Percentiles rank a stretch among this genome's conserved stretches.
phyloP scores from a whole-genome alignment of 2,888 invertebrate species.

The Sarcophaga rosellei region DNA sequence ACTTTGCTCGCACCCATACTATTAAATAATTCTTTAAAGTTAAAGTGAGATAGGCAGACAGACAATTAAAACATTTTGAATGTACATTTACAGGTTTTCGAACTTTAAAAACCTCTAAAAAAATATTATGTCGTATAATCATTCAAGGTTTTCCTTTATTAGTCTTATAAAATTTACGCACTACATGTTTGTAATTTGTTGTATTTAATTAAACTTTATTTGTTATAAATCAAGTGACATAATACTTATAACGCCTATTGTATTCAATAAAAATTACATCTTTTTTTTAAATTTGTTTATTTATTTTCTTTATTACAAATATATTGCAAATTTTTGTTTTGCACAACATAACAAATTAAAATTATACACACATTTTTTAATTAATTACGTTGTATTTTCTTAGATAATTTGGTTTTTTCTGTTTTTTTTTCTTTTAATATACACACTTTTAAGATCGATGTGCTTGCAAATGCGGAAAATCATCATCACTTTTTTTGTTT shows the following conservation, averaged over 20 bases:
- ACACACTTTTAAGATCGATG: constrained; percentile 32
- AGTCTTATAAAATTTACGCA: not conserved
- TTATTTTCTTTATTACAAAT: not conserved
- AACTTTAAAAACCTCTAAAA: constrained; percentile 18
- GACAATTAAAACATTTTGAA: constrained; percentile 31
- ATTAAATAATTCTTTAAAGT: not conserved
- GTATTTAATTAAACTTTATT: too few species aligned
- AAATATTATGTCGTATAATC: not conserved
- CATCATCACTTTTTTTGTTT: not conserved
- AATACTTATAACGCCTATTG: too few species aligned
- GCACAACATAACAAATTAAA: not conserved
- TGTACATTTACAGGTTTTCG: constrained; percentile 31
- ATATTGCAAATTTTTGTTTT: not conserved
- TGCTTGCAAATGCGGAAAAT: constrained; percentile 53
- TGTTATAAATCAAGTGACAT: too few species aligned
- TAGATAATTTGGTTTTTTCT: constrained; percentile 13
- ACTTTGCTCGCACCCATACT: not conserved
- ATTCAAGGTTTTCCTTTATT: not conserved
- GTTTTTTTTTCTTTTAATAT: constrained; percentile 27
- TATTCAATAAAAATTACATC: not conserved
- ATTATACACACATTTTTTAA: constrained; percentile 2
- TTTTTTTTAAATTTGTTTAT: not conserved
- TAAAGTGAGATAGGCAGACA: not conserved
- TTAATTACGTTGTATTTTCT: constrained; percentile 38
- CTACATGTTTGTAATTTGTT: not conserved